Evolutionary conservation across 2,797 vertebrate genomes (phyloP).

Genomic region (Chromobotia macracanthus): DNA sequence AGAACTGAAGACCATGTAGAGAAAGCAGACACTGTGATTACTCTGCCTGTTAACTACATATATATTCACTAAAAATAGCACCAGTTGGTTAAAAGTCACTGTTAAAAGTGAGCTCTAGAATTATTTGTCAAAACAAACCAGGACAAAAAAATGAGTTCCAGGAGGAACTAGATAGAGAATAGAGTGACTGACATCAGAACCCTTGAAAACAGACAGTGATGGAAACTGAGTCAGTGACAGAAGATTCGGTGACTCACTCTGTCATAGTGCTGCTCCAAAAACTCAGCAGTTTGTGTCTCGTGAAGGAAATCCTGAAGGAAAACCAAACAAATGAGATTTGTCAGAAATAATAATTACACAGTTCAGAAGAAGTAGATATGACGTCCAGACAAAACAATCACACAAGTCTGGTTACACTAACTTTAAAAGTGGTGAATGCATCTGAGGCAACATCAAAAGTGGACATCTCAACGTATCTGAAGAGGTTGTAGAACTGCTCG

Average conservation of each 20-base stretch:
- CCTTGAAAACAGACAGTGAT: neutral
- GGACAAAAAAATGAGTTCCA: conserved; percentile 7
- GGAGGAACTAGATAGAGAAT: neutral
- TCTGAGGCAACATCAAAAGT: conserved; percentile 97
- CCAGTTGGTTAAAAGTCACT: too few species aligned
- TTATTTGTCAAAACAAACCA: conserved; percentile 19
- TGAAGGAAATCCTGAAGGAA: conserved; percentile 91
- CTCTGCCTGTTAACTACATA: too few species aligned
- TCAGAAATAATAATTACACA: conserved; percentile 3
- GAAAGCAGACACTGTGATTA: neutral
- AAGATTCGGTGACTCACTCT: conserved; percentile 79
- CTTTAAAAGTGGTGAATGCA: conserved; percentile 97
- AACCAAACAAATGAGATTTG: conserved; percentile 42
- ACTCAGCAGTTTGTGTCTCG: conserved; percentile 98
- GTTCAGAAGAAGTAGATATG: neutral
- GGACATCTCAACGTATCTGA: conserved; percentile 98
- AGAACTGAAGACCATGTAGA: conserved; percentile 79
- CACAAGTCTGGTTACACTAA: conserved; percentile 67
- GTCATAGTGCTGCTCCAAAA: conserved; percentile 96
- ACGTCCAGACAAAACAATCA: neutral
- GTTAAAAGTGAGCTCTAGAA: too few species aligned
- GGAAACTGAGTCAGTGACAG: neutral
- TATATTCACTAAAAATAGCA: too few species aligned
- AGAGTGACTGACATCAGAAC: conserved; percentile 9
- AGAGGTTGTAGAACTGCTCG: conserved; percentile 97